Base-by-base conservation (phyloP, 92 coral and sea anemone genomes). In the Paragorgia papillata region DNA sequence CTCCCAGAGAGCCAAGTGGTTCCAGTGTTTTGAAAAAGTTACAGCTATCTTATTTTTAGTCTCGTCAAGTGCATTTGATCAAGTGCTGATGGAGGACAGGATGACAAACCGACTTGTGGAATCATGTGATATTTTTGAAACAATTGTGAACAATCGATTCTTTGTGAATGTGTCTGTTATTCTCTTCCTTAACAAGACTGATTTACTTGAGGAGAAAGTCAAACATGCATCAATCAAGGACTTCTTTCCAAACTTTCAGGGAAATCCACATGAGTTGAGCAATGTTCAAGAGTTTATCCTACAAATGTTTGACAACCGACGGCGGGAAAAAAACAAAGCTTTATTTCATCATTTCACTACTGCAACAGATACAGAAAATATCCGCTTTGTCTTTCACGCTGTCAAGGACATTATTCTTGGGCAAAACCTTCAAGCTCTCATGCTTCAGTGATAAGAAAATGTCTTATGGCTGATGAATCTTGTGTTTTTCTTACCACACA, bases 1-100 rank as follows among this genome's bases (percentile, higher is more conserved):
- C 49, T 95, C 99, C 2, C 99, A 95, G 75, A 83, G 99, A 79
- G 99, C 99, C 82, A 95, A 95, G 79, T 95, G 99, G 99, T 95
- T 95, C 77, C 99, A 95, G 80, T 95, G 99, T 81, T 95, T 95
- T 81, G 99, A 95, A 32, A 96, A 91, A 79, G 99, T 95, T 62
- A 95, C 99, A 14, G 92, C 99, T 10, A 95, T 95, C 76, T 86
- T 95, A 53, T 95, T 95, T 87, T 84, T 95, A 54, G 99, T 95
- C 68, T 95, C 99, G 31, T 95, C 99, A 66, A 91, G 97, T 73
- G 99, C 99, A 39, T 95, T 84, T 58, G 99, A 95, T 81, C 99
- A 95, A 79, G 99, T 95, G 63, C 89, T 95, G 33, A 95, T 95
- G 99, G 99, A 95, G 73, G 99, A 95, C 76, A 81, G 99, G 82